phyloP scores from a whole-genome alignment of 2,888 invertebrate species.

The Noctua janthina region DNA sequence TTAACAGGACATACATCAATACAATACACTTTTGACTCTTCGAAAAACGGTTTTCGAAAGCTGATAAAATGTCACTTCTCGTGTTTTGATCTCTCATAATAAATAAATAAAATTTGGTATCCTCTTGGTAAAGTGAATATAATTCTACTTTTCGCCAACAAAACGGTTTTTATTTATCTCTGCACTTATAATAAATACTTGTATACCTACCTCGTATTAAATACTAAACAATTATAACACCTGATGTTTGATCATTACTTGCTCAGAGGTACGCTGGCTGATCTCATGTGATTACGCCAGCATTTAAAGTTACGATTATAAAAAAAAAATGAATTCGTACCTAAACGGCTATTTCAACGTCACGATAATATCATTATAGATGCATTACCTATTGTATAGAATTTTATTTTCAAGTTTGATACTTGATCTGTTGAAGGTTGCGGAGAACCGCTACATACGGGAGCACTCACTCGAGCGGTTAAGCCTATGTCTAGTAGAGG shows the following conservation, averaged over 20 bases:
- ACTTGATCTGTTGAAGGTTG: too few species aligned
- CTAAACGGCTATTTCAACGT: not conserved
- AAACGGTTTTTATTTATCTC: not conserved
- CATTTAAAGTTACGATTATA: conserved; percentile 14
- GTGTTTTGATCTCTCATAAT: not conserved
- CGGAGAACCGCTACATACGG: too few species aligned
- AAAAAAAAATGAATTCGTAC: conserved; percentile 6
- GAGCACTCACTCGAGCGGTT: too few species aligned
- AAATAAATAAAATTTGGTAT: too few species aligned
- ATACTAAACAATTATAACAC: conserved; percentile 7
- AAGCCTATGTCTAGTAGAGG: too few species aligned
- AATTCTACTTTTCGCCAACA: accelerated
- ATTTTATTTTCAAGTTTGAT: too few species aligned
- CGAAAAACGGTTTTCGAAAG: not conserved
- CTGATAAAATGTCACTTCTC: not conserved
- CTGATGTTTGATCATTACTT: conserved; percentile 3
- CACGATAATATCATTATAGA: not conserved
- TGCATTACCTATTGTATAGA: too few species aligned
- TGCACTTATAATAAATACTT: not conserved
- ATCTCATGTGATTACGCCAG: conserved; percentile 48
- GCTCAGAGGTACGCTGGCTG: conserved; percentile 20
- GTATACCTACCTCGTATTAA: not conserved
- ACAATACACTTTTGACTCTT: not conserved
- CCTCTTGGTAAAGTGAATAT: not conserved
- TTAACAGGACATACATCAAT: not conserved